These are phyloP conservation scores for Pyrgilauda ruficollis DNA, from an alignment of 2,113 vertebrate genomes.

Conservation along the genomic window DNA sequence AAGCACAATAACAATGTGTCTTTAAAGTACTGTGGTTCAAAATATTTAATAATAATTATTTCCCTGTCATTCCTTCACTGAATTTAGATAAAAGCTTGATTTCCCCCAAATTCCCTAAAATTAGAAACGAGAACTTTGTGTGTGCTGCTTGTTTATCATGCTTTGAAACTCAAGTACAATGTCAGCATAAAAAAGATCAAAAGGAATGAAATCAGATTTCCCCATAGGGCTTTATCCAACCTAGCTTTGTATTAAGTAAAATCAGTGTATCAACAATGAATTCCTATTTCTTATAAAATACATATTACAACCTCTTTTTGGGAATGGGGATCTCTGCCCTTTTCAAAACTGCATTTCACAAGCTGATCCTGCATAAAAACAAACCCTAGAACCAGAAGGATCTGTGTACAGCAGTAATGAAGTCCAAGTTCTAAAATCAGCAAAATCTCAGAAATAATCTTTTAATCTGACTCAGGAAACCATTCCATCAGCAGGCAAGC, in stretches of 20 bases:
- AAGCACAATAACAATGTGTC: background rate
- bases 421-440: background rate
- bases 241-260: background rate
- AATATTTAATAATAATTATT: background rate
- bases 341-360: background rate
- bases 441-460: background rate
- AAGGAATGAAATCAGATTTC: background rate
- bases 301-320: background rate
- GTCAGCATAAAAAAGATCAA: background rate
- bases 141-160: background rate
- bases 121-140: background rate
- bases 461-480: background rate
- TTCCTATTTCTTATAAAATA: background rate
- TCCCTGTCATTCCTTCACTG: background rate
- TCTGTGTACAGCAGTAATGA: background rate
- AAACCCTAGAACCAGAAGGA: background rate
- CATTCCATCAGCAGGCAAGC: background rate
- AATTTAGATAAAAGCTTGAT: background rate
- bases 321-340: background rate
- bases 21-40: background rate
- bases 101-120: background rate
- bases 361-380: background rate
- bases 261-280: background rate
- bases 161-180: background rate
- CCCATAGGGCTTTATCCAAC: background rate